Evolutionary conservation across 2,113 vertebrate species (phyloP), one percentile per base, ranked within the genome.

Genomic region (Chitala chitala): DNA sequence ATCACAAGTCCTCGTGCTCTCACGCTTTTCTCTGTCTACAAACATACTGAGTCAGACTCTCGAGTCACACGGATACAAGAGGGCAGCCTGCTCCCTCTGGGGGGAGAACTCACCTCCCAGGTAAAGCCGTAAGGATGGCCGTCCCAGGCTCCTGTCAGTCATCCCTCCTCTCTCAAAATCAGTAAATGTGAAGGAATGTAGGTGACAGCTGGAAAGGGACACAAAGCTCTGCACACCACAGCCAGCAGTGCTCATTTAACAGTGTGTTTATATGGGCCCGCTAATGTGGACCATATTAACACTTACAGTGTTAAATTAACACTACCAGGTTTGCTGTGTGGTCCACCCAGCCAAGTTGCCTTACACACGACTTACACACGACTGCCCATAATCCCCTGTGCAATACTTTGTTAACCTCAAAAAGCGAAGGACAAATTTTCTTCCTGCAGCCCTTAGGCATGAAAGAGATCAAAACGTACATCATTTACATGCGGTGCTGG

Each of bases 141-240:
- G 15, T 51, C 13, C 13, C 64, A 51, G 17, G 44, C 42, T 38
- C 31, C 65, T 31, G 26, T 40, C 40, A 36, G 42, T 48, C 65
- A 61, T 53, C 53, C 50, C 48, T 61, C 56, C 61, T 40, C 73
- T 36, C 85, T 85, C 83, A 83, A 89, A 77, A 88, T 86, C 86
- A 85, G 79, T 76, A 85, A 77, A 76, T 38, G 75, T 46, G 61
- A 56, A 83, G 86, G 86, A 89, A 91, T 85, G 84, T 78, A 76
- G 81, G 79, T 77, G 82, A 88, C 89, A 89, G 85, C 86, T 89
- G 87, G 83, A 77, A 78, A 74, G 33, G 24, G 40, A 78, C 75
- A 72, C 74, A 71, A 75, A 73, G 79, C 71, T 9, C 61, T 33
- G 73, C 69, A 80, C 84, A 86, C 82, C 85, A 87, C 83, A 82